These are phyloP conservation scores for Frankliniella fusca DNA, from an alignment of 2,888 invertebrate species.

Conservation along the genomic window DNA sequence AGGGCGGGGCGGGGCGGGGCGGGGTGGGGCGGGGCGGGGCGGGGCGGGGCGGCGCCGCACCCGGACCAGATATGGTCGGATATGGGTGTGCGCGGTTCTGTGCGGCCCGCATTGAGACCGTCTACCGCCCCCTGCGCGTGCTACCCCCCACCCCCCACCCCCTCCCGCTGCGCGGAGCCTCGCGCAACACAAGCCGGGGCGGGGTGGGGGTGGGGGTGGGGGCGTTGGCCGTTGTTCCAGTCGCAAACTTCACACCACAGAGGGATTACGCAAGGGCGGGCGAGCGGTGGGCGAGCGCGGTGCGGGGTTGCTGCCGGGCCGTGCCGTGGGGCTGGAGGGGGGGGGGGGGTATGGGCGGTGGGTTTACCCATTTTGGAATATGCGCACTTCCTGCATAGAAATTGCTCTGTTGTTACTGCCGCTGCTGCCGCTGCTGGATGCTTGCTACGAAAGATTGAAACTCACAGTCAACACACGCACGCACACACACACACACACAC, in stretches of 20 bases:
- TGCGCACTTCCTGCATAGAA: conserved; percentile 10
- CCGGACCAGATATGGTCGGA: too few species aligned
- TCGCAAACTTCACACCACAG: conserved; percentile 10
- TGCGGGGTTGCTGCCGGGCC: not conserved
- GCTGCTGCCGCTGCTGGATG: too few species aligned
- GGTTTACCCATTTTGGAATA: conserved; percentile 5
- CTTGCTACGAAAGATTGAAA: not conserved
- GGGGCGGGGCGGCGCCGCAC: too few species aligned
- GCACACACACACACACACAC: too few species aligned
- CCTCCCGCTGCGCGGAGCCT: too few species aligned
- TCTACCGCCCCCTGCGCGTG: too few species aligned
- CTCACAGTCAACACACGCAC: not conserved
- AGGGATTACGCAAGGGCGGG: not conserved
- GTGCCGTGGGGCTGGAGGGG: not conserved
- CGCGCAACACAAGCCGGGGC: not conserved
- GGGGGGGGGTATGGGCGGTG: too few species aligned
- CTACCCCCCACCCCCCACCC: too few species aligned
- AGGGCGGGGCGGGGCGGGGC: too few species aligned
- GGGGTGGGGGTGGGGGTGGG: not conserved
- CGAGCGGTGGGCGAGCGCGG: not conserved
- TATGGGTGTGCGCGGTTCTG: too few species aligned
- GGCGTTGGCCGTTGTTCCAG: not conserved
- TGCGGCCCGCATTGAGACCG: too few species aligned
- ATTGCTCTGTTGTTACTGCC: not conserved
- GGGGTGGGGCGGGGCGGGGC: too few species aligned